Evolutionary conservation across 1,140 invertebrate genomes (phyloP), one percentile per base, ranked within the genome.

Genomic region (Pogonognathellus flavescens): DNA sequence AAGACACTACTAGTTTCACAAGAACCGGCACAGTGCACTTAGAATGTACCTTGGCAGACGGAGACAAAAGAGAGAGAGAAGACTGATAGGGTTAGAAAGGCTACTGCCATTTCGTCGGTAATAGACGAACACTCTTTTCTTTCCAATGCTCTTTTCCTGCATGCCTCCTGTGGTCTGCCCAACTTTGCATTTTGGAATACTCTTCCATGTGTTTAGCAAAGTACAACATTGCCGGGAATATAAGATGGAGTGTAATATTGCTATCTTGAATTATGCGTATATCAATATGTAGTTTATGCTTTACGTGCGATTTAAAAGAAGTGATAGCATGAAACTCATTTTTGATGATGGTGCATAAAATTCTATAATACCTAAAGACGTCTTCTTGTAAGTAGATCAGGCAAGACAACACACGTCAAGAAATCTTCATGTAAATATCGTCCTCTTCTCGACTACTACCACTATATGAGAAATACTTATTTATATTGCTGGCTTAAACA

Each of bases 321-420:
- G 62, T 66, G 20, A 20, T 25, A 66, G 62, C 62, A 66, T 66
- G 25, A 66, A 66, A 66, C 62, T 22, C 62, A 25, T 14, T 66
- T 66, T 66, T 66, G 62, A 66, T 66, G 62, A 66, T 66, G 62
- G 62, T 31, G 62, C 62, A 66, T 66, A 66, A 66, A 66, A 66
- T 66, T 41, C 31, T 3, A 41, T 41, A 41, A 41, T 41, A 41
- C 62, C 22, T 66, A 66, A 66, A 66, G 62, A 20, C 10, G 62
- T 10, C 62, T 13, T 20, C 7, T 20, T 66, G 62, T 25, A 25
- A 66, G 62, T 25, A 66, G 62, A 22, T 11, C 2, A 66, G 20
- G 14, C 25, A 66, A 66, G 62, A 66, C 11, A 25, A 25, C 20
- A 66, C 11, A 13, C 62, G 20, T 66, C 62, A 66, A 66, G 62